Percentiles rank a stretch among this genome's conserved stretches.
phyloP scores from a whole-genome alignment of 2,888 invertebrate genomes.

The Nomada lathburiana region DNA sequence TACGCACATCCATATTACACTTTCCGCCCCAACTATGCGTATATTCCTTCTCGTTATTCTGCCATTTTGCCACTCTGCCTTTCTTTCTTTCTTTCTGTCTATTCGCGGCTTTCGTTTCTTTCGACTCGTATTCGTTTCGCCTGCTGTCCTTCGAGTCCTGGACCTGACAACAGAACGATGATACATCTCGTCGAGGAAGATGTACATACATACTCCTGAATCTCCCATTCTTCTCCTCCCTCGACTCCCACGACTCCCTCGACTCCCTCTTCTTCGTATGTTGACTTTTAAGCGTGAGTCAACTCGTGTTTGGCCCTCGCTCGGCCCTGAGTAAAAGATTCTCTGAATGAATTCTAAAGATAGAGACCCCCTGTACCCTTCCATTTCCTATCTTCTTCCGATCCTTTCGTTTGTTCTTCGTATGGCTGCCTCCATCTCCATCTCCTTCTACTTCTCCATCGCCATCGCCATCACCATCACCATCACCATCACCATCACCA shows the following conservation, averaged over 20 bases:
- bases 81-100: neutral
- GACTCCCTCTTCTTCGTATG: constrained; percentile 7
- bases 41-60: neutral
- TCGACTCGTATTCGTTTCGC: neutral
- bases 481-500: neutral
- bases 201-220: neutral
- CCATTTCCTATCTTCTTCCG: constrained; percentile 24
- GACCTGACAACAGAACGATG: neutral
- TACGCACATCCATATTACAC: too few relatives aligned
- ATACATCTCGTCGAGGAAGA: constrained; percentile 7
- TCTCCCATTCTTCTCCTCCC: constrained; percentile 8
- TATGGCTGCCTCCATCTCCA: neutral
- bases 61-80: neutral
- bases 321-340: constrained; percentile 70
- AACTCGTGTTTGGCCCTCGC: constrained; percentile 68
- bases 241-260: neutral
- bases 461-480: neutral
- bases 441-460: constrained; percentile 22
- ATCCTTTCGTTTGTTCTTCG: constrained; percentile 32
- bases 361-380: constrained; percentile 64
- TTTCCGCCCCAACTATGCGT: too few relatives aligned
- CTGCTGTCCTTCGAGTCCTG: neutral
- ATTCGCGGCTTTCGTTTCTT: too few relatives aligned
- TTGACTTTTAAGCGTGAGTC: constrained; percentile 66
- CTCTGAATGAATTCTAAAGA: constrained; percentile 80